These are phyloP conservation scores for Trachelus iudaicus DNA, from an alignment of 2,888 invertebrate genomes.

Conservation along the genomic window DNA sequence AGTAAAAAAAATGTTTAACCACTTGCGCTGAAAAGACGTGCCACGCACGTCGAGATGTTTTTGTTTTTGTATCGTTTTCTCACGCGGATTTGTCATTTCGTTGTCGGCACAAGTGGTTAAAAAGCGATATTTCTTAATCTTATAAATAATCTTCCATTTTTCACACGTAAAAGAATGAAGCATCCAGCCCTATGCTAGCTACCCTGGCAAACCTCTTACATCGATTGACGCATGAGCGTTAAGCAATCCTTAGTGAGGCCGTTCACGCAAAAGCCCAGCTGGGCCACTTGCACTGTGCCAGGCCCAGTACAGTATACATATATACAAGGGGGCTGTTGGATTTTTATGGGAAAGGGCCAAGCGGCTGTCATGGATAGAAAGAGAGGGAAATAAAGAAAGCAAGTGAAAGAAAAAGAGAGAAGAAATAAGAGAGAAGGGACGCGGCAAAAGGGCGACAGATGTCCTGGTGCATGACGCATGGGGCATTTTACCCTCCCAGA, in stretches of 20 bases:
- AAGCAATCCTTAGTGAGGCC: neutral
- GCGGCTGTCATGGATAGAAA: slow-evolving; percentile 7
- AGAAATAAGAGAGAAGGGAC: slow-evolving; percentile 4
- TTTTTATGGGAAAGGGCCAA: slow-evolving; percentile 16
- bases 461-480: slow-evolving; percentile 49
- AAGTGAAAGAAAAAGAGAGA: neutral
- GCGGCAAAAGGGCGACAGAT: slow-evolving; percentile 48
- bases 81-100: too few species aligned
- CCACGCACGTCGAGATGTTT: too few species aligned
- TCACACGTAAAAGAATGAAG: neutral
- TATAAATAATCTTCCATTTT: neutral
- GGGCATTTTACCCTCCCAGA: slow-evolving; percentile 15
- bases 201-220: slow-evolving; percentile 8
- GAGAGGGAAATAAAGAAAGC: neutral
- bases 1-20: neutral
- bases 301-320: neutral
- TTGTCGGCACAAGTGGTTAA: neutral
- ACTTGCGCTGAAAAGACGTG: too few species aligned
- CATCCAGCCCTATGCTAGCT: neutral
- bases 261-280: neutral
- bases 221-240: slow-evolving; percentile 37
- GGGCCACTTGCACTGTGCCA: slow-evolving; percentile 9
- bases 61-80: too few species aligned
- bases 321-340: slow-evolving; percentile 6
- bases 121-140: neutral